A percentile compares a stretch with the other conserved stretches of the same genome.
Evolutionary conservation across 1,140 invertebrate species (phyloP).

Genomic region (Helicoverpa zea): DNA sequence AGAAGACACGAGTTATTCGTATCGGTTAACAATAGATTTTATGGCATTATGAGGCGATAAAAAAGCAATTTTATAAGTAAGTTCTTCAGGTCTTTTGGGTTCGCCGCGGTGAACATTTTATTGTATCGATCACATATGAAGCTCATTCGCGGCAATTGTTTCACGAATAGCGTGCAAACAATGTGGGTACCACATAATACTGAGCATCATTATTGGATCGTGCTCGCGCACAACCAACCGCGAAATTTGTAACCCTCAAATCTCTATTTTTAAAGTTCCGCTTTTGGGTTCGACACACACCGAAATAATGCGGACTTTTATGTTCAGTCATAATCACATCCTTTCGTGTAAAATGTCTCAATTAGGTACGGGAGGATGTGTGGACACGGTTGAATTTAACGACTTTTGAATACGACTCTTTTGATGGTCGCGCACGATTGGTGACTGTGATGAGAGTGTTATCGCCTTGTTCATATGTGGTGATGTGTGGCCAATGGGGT

Average conservation of each 20-base stretch:
- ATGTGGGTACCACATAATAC: neutral
- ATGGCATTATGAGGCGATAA: neutral
- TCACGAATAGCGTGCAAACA: neutral
- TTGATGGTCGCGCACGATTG: conserved; percentile 64
- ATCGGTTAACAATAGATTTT: neutral
- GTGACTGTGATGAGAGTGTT: conserved; percentile 64
- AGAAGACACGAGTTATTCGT: conserved; percentile 6
- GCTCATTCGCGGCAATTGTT: neutral
- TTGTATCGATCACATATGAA: too few relatives aligned
- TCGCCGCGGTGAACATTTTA: too few relatives aligned
- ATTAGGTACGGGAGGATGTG: conserved; percentile 82
- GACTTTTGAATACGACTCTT: conserved; percentile 70
- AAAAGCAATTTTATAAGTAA: too few relatives aligned
- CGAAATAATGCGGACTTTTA: conserved; percentile 78
- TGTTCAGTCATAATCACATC: conserved; percentile 82
- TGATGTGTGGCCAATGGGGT: conserved; percentile 5
- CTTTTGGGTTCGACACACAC: conserved; percentile 59
- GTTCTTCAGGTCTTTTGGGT: too few relatives aligned
- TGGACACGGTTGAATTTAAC: conserved; percentile 76
- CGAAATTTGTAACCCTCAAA: conserved; percentile 50
- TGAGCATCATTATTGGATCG: conserved; percentile 2
- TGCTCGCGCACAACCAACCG: conserved; percentile 28
- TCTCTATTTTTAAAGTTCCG: conserved; percentile 78
- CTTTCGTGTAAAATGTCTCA: conserved; percentile 83
- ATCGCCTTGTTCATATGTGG: conserved; percentile 52